Evolutionary conservation across 2,797 vertebrate species (phyloP).

Genomic region (Kryptopterus vitreolus): DNA sequence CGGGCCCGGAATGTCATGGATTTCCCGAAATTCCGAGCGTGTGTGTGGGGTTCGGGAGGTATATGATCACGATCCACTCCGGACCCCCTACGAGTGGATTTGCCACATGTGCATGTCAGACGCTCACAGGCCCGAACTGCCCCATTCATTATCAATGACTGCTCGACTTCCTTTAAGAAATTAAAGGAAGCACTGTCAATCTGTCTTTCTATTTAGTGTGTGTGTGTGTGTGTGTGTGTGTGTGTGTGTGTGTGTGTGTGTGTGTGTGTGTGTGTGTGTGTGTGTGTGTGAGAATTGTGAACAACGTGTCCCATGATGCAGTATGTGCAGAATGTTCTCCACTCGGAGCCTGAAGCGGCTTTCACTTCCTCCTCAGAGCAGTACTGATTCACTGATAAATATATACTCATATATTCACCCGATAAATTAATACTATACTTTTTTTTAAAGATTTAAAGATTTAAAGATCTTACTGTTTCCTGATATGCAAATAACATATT

Average conservation of each 20-base stretch:
- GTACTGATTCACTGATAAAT: slow-evolving; percentile 3
- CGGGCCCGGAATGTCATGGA: too few species aligned
- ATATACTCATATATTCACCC: too few species aligned
- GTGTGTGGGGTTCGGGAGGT: too few species aligned
- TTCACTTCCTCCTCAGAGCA: slow-evolving; percentile 13
- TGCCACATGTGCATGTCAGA: too few species aligned
- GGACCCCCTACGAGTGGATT: too few species aligned
- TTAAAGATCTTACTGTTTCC: slow-evolving; percentile 1
- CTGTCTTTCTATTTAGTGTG: background rate
- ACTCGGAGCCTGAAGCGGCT: slow-evolving; percentile 1
- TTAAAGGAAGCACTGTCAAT: too few species aligned
- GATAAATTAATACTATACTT: background rate
- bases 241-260: slow-evolving; percentile 9
- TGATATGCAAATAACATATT: background rate
- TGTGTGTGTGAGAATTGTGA: slow-evolving; percentile 33
- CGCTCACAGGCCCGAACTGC: too few species aligned
- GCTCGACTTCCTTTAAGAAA: too few species aligned
- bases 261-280: slow-evolving; percentile 10
- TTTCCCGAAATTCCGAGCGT: too few species aligned
- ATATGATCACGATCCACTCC: too few species aligned
- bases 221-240: slow-evolving; percentile 13
- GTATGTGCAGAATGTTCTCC: slow-evolving; percentile 44
- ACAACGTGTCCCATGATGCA: background rate
- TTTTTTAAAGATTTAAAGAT: too few species aligned
- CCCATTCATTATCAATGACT: too few species aligned